Evolutionary conservation across 2,797 vertebrate genomes (phyloP).

Genomic region (Crocodylus rhombifer): DNA sequence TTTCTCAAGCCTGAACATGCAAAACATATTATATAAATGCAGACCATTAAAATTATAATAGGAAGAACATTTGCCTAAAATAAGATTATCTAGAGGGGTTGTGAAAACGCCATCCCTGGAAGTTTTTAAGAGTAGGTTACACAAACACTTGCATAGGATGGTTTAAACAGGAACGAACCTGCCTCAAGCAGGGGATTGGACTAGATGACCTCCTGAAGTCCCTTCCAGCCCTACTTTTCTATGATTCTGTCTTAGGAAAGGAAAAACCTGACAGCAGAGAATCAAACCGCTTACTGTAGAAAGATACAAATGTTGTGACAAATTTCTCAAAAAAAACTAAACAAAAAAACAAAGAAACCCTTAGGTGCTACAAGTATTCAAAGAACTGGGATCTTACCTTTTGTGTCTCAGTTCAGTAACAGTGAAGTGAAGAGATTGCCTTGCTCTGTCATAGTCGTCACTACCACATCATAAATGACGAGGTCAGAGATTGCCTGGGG

Average conservation of each 20-base stretch:
- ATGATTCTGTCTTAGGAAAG: neutral
- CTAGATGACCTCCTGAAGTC: no score
- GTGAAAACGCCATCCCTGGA: no score
- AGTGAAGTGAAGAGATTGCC: neutral
- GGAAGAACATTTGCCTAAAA: neutral
- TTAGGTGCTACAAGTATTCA: neutral
- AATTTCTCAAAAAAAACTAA: neutral
- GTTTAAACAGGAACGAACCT: no score
- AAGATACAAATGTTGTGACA: neutral
- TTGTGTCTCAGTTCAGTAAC: neutral
- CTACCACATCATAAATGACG: neutral
- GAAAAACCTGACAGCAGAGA: neutral
- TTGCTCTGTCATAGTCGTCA: slow-evolving; percentile 18
- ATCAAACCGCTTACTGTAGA: neutral
- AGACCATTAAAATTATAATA: neutral
- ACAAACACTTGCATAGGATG: no score
- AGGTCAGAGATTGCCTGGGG: neutral
- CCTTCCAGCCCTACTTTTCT: no score
- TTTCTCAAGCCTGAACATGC: neutral
- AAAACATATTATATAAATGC: neutral
- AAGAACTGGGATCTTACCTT: slow-evolving; percentile 59
- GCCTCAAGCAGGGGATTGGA: no score
- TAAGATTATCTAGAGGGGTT: no score
- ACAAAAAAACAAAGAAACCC: no score
- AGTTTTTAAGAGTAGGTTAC: no score